These are phyloP conservation scores for Eudasyphora cyanicolor DNA, from an alignment of 2,888 invertebrate species.

Conservation along the genomic window DNA sequence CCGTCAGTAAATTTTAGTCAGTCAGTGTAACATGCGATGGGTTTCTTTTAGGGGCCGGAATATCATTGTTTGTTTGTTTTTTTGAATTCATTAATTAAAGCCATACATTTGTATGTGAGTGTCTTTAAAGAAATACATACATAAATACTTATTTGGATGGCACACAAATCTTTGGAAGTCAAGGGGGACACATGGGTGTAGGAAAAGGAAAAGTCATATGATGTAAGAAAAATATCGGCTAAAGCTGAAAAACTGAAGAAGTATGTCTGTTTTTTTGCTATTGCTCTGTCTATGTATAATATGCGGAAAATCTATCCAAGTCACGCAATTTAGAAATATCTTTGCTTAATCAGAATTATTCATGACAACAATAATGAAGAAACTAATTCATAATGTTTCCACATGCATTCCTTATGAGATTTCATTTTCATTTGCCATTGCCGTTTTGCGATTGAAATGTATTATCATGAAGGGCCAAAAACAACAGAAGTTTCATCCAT, in stretches of 20 bases:
- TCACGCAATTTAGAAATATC: constrained; percentile 47
- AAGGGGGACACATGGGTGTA: too few species aligned
- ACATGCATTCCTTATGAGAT: not conserved
- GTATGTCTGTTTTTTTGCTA: too few species aligned
- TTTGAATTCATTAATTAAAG: not conserved
- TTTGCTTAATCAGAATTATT: constrained; percentile 25
- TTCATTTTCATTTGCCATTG: not conserved
- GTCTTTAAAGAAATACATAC: too few species aligned
- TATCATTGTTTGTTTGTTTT: not conserved
- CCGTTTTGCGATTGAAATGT: not conserved
- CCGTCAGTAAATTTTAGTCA: not conserved
- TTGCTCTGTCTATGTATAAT: not conserved
- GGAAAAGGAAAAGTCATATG: not conserved
- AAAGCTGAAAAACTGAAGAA: not conserved
- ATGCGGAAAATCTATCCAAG: constrained; percentile 40
- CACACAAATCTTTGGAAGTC: too few species aligned
- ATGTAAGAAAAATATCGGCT: constrained; percentile 1
- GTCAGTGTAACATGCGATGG: not conserved
- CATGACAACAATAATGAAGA: not conserved
- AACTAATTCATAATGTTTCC: not conserved
- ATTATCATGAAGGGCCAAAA: too few species aligned
- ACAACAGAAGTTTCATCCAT: too few species aligned
- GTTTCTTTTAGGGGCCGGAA: too few species aligned
- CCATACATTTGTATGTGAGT: not conserved
- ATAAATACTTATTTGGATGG: too few species aligned